Base-by-base conservation (phyloP, 2,113 vertebrate genomes). In the Oceanodroma tethys region DNA sequence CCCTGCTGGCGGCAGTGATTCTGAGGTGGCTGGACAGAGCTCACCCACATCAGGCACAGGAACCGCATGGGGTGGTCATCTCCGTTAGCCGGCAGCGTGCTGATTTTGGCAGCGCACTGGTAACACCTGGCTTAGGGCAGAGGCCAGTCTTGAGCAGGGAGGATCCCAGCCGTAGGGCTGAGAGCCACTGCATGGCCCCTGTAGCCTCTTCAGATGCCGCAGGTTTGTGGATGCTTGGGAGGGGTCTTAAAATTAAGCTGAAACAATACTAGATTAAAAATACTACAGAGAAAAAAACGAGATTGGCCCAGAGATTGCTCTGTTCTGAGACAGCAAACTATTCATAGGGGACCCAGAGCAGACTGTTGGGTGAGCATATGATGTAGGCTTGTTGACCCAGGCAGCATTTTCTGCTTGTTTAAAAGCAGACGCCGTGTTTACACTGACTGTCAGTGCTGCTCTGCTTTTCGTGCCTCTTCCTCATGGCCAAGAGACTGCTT, bases 151-250 rank as follows among this genome's bases (percentile, higher is more conserved):
- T 18, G 71, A 56, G 74, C 11, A 22, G 40, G 43, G 17, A 68
- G 23, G 21, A 65, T 73, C 32, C 7, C 23, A 21, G 13, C 34
- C 0, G 0, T 10, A 47, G 45, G 71, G 50, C 40, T 58, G 50
- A 50, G 43, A 47, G 71, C n/a, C 10, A 22, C 70, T 29, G 56
- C 40, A 2, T 9, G 6, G 78, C 36, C 42, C 38, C 30, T 29
- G 20, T 32, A 34, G 66, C 48, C 45, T 72, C 53, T 62, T 83
- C 34, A 38, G 32, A 26, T 72, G 63, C 66, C 30, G 20, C 45
- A 76, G 30, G 50, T 65, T 93, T 85, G 53, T 73, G 45, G 21
- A 48, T 1, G 0, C 63, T 56, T n/a, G 7, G 29, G 17, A 62
- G 6, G 3, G 8, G 9, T 80, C 59, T 71, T 81, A 72, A 62